phyloP scores from a whole-genome alignment of 2,113 vertebrate genomes.

The Clarias batrachus region DNA sequence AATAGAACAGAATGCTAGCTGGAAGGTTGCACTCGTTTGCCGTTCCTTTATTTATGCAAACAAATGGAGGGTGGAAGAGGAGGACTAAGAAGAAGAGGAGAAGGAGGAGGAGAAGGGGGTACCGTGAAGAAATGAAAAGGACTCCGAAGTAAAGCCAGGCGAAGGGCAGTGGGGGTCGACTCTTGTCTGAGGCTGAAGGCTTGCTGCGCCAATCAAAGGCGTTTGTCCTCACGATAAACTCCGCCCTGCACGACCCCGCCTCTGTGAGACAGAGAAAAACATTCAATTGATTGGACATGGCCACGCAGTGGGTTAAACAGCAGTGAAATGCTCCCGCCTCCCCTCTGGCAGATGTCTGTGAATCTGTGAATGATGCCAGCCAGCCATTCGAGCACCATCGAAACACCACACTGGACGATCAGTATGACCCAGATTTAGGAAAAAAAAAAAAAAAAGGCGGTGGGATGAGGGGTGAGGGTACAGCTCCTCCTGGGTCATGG shows the following conservation, averaged over 20 bases:
- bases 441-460: not conserved
- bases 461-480: not conserved
- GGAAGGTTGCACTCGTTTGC: constrained; percentile 51
- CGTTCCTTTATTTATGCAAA: constrained; percentile 55
- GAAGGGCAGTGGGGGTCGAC: constrained; percentile 24
- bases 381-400: constrained; percentile 20
- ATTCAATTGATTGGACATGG: constrained; percentile 64
- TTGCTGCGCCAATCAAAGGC: constrained; percentile 52
- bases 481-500: constrained; percentile 23
- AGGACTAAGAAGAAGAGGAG: constrained; percentile 4
- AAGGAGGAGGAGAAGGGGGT: constrained; percentile 14
- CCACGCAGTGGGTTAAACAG: constrained; percentile 55
- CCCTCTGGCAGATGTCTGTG: constrained; percentile 57
- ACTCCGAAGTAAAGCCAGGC: constrained; percentile 21
- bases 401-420: constrained; percentile 29
- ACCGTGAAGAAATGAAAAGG: constrained; percentile 36
- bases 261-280: constrained; percentile 39
- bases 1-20: constrained; percentile 48
- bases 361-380: constrained; percentile 40
- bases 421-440: constrained; percentile 11
- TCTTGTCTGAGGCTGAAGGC: constrained; percentile 12
- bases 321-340: constrained; percentile 47
- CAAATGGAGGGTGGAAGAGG: constrained; percentile 47
- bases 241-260: constrained; percentile 38
- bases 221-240: constrained; percentile 58